These are phyloP conservation scores for Capitella teleta DNA, from an alignment of 1,140 invertebrate species.

Conservation along the genomic window DNA sequence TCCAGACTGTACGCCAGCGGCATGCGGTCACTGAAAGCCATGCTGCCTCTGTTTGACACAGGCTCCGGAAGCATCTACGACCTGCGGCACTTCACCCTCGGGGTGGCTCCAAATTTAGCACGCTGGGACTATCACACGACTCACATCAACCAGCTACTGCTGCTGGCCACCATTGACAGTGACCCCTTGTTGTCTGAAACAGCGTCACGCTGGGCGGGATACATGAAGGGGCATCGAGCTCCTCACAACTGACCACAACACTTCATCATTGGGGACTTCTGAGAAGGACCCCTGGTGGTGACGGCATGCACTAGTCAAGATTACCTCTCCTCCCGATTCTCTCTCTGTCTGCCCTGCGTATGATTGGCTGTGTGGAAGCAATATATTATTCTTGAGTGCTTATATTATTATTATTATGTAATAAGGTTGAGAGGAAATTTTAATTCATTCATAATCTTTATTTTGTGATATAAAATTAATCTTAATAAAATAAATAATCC, in stretches of 20 bases:
- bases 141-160: conserved; percentile 89
- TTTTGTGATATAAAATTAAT: too few relatives aligned
- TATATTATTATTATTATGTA: too few relatives aligned
- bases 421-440: too few relatives aligned
- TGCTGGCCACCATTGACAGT: conserved; percentile 75
- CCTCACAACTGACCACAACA: conserved; percentile 32
- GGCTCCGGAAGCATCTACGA: conserved; percentile 96
- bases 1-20: conserved; percentile 65
- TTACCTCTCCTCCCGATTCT: too few relatives aligned
- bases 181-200: conserved; percentile 65
- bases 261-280: too few relatives aligned
- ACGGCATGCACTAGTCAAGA: too few relatives aligned
- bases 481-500: too few relatives aligned
- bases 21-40: conserved; percentile 73
- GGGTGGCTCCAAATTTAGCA: conserved; percentile 73
- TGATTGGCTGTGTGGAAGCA: too few relatives aligned
- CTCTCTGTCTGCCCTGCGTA: too few relatives aligned
- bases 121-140: conserved; percentile 97
- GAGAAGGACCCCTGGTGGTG: too few relatives aligned
- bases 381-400: too few relatives aligned
- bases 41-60: conserved; percentile 87
- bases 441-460: too few relatives aligned
- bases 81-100: conserved; percentile 78
- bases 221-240: conserved; percentile 66
- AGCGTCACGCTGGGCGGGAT: conserved; percentile 85